Percentiles rank a stretch among this genome's conserved stretches.
Evolutionary conservation across 2,888 invertebrate genomes (phyloP).

Genomic region (Microctonus brassicae): DNA sequence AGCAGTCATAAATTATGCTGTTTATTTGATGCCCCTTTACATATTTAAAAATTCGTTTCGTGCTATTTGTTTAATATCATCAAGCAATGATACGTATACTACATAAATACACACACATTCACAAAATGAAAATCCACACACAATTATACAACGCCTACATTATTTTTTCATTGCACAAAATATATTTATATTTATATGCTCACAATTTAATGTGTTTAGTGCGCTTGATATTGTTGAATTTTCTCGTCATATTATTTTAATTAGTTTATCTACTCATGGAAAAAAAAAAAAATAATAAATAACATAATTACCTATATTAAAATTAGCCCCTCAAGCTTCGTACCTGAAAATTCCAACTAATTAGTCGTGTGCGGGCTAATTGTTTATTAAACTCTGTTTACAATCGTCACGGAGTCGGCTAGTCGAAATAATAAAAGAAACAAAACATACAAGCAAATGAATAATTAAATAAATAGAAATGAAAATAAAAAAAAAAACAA

Average conservation of each 20-base stretch:
- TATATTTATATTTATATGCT: slow-evolving; percentile 11
- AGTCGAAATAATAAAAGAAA: slow-evolving; percentile 38
- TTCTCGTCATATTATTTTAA: slow-evolving; percentile 17
- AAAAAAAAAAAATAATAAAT: slow-evolving; percentile 11
- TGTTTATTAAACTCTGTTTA: slow-evolving; percentile 33
- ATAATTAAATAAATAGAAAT: slow-evolving; percentile 12
- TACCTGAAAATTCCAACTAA: slow-evolving; percentile 41
- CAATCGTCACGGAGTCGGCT: slow-evolving; percentile 42
- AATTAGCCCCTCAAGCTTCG: slow-evolving; percentile 43
- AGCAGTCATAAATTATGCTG: not conserved
- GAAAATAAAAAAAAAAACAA: not conserved
- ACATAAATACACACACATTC: not conserved
- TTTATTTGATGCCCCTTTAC: not conserved
- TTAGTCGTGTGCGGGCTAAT: slow-evolving; percentile 22
- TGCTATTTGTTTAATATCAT: no score
- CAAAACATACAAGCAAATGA: not conserved
- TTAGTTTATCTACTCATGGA: slow-evolving; percentile 22
- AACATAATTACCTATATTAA: slow-evolving; percentile 27
- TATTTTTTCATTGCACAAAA: slow-evolving; percentile 8
- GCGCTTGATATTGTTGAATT: slow-evolving; percentile 34
- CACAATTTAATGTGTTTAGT: slow-evolving; percentile 29
- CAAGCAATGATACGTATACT: no score
- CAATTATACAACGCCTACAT: not conserved
- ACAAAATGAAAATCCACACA: not conserved
- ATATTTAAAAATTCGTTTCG: not conserved